Evolutionary conservation across 1,140 invertebrate species (phyloP).

Genomic region (Eurosta solidaginis): DNA sequence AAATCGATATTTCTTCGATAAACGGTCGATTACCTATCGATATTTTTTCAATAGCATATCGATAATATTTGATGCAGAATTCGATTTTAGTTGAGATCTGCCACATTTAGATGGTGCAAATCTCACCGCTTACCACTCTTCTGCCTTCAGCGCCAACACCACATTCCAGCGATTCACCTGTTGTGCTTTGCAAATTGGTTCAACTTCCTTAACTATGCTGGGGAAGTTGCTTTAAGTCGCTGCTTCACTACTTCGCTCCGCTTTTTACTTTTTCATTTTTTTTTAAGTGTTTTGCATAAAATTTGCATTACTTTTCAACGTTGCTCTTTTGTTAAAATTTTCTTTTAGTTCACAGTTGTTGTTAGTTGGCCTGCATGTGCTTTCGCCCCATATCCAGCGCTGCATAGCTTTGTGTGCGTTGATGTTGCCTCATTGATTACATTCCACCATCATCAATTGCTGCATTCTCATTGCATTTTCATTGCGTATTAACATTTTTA

Average conservation of each 20-base stretch:
- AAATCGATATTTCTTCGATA: too few species aligned
- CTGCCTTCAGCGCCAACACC: not conserved
- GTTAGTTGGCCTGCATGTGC: not conserved
- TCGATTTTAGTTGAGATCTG: too few species aligned
- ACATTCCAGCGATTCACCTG: not conserved
- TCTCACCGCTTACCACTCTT: too few species aligned
- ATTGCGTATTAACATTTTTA: not conserved
- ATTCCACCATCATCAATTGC: not conserved
- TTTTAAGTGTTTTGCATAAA: constrained; percentile 25
- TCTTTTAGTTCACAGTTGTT: too few species aligned
- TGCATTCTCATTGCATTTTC: not conserved
- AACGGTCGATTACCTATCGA: too few species aligned
- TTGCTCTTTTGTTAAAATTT: not conserved
- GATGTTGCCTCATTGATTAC: not conserved
- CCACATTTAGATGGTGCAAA: too few species aligned
- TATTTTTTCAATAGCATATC: too few species aligned
- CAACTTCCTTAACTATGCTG: not conserved
- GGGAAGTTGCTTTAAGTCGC: not conserved
- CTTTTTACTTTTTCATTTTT: too few species aligned
- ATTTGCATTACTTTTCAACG: constrained; percentile 22
- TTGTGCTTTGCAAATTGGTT: not conserved
- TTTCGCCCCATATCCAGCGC: not conserved
- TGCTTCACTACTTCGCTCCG: too few species aligned
- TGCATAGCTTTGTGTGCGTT: not conserved
- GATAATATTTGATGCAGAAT: too few species aligned